These are phyloP conservation scores for Ammodytes dubius DNA, from an alignment of 2,113 vertebrate genomes.

Conservation along the genomic window DNA sequence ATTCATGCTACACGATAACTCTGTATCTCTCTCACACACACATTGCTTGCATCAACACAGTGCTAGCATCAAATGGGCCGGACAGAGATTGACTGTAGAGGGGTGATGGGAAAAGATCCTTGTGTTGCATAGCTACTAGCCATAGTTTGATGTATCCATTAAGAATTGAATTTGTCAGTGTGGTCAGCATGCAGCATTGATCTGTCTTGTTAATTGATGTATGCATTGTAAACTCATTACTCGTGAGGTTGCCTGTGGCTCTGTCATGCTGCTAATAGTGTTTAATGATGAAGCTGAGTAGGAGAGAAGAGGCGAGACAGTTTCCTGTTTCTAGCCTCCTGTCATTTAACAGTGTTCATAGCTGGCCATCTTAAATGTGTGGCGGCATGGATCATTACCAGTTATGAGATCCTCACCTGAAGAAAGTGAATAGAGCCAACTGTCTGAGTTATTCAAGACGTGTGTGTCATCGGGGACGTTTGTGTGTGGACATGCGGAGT, in stretches of 20 bases:
- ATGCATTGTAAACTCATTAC: constrained; percentile 38
- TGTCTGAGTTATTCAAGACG: background rate
- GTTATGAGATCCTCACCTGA: constrained; percentile 22
- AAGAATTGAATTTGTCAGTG: constrained; percentile 56
- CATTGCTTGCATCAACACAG: background rate
- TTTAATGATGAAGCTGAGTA: constrained; percentile 25
- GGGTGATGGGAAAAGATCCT: constrained; percentile 32
- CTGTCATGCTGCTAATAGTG: constrained; percentile 17
- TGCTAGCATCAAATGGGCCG: constrained; percentile 32
- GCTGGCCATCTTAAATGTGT: background rate
- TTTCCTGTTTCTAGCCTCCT: background rate
- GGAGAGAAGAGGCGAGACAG: constrained; percentile 11
- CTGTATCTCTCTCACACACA: background rate
- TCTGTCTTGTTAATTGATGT: constrained; percentile 51
- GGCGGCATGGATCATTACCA: background rate
- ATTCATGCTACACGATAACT: constrained; percentile 10
- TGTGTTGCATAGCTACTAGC: constrained; percentile 23
- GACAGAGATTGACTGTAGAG: constrained; percentile 24
- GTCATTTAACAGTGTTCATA: background rate
- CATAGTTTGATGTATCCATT: constrained; percentile 49
- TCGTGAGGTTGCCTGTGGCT: constrained; percentile 12
- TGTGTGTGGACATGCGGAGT: constrained; percentile 17
- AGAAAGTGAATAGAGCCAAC: constrained; percentile 16
- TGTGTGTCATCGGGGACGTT: background rate
- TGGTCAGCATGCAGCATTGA: constrained; percentile 49